Base-by-base conservation (phyloP, 2,797 vertebrate species). In the Acridotheres tristis region DNA sequence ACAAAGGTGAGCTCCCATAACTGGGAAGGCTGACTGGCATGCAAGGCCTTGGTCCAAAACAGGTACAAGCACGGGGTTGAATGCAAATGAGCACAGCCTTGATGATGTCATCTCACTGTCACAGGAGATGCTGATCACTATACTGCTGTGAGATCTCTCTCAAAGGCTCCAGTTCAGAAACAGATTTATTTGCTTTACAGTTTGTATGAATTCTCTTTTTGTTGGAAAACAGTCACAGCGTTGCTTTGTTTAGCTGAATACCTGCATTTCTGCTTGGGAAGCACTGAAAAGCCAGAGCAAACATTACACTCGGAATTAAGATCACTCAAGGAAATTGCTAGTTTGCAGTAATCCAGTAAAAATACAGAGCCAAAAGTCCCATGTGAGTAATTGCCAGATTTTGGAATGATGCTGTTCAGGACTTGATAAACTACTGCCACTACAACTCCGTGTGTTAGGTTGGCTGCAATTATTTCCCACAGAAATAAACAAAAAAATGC, bases 221-320 rank as follows among this genome's bases (percentile, higher is more conserved):
- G 47, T 30, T 42, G 27, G 51, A 53, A n/a, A 90, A 58, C 10
- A 66, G 38, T 57, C 34, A 47, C 27, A 16, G 27, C 26, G 48
- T 13, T 58, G 45, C 47, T 89, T 63, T 94, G 16, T 77, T 89
- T 93, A 88, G 42, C 53, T 82, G 32, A 89, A 85, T 67, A 50
- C 30, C 40, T 40, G 90, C 68, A 76, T 17, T 88, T 81, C 83
- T 61, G 66, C 57, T 47, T 59, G 32, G 42, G 38, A 48, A 38
- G 27, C 48, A 69, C 43, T 19, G 48, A 82, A 82, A 85, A 80
- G 68, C 10, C 77, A 88, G 53, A 94, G 51, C 67, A 86, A 66
- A 50, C 36, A 42, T 76, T 55, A 78, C 36, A 27, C 40, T 75
- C 43, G 22, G 43, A 92, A 75, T 36, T 16, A 59, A 72, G 57